Base-by-base conservation (phyloP, 2,113 vertebrate genomes). In the Brienomyrus longianalis region DNA sequence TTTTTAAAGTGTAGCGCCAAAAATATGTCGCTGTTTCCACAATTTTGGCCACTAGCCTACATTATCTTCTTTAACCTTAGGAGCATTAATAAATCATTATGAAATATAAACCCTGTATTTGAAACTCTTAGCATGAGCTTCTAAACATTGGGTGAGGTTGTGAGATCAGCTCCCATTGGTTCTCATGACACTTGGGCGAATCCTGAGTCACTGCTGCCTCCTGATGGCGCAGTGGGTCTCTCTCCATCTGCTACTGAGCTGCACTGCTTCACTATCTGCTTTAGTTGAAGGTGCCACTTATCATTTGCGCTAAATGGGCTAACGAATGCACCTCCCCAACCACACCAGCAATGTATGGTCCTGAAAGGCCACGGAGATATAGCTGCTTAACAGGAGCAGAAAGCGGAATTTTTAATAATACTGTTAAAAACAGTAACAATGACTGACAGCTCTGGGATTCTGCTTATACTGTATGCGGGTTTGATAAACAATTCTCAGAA, bases 401-500 rank as follows among this genome's bases (percentile, higher is more conserved):
- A 47, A 27, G 11, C n/a, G 5, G 19, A 50, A 23, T 11, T 47
- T 45, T 50, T 10, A 52, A 45, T 52, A 51, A 86, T n/a, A 86
- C 10, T 35, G 15, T 48, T 84, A 48, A 45, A 23, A 47, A 48
- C 83, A 31, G 5, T 86, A 54, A 52, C 85, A 54, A 52, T 86
- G 35, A 52, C 27, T 86, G 85, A 31, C 45, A 31, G 11, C 21
- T 86, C 48, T 54, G 23, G n/a, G 48, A 54, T 54, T 35, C 50
- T 52, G 85, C 6, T 15, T 54, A 23, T 9, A 31, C 31, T 31
- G 31, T 31, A 48, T 86, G 27, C 27, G 23, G 85, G 9, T 86
- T 27, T 52, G 50, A 52, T 54, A n/a, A 86, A 86, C 15, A 86
- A 86, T 52, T 86, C 85, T 86, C 85, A 86, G 23, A 86, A 84